Evolutionary conservation across 2,113 vertebrate species (phyloP).

Genomic region (Pachycephala philippinensis): DNA sequence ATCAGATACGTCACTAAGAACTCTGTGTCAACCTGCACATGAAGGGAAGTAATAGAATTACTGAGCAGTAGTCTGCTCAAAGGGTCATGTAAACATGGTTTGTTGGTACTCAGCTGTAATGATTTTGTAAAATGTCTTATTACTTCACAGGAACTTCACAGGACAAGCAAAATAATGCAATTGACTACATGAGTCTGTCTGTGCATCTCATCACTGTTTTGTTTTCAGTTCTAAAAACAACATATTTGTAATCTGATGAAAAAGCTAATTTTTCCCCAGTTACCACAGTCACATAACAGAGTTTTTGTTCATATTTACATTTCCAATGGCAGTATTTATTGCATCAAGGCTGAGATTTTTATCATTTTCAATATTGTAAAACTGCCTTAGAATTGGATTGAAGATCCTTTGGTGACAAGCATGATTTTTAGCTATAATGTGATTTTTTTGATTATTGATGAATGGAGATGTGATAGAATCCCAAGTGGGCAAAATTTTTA

Average conservation of each 20-base stretch:
- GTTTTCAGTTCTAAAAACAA: background rate
- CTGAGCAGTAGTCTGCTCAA: background rate
- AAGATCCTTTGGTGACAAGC: background rate
- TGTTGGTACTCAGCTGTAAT: background rate
- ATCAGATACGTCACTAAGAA: background rate
- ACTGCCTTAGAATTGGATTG: background rate
- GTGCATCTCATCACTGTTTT: background rate
- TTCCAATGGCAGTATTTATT: background rate
- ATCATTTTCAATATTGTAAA: background rate
- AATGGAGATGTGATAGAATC: background rate
- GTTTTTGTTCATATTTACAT: background rate
- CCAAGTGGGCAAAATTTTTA: background rate
- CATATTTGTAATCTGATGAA: background rate
- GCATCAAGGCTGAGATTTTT: background rate
- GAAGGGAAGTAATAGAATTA: background rate
- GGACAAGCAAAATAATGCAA: background rate
- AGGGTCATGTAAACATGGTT: background rate
- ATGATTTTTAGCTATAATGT: background rate
- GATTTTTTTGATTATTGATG: background rate
- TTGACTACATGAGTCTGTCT: background rate
- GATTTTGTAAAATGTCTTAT: background rate
- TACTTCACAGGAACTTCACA: slow-evolving; percentile 17
- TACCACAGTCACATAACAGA: background rate
- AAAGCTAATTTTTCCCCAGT: background rate
- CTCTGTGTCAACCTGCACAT: too few species aligned